Conservation (phyloP, 2,113 vertebrate species). For the Pomatostomus ruficeps region DNA sequence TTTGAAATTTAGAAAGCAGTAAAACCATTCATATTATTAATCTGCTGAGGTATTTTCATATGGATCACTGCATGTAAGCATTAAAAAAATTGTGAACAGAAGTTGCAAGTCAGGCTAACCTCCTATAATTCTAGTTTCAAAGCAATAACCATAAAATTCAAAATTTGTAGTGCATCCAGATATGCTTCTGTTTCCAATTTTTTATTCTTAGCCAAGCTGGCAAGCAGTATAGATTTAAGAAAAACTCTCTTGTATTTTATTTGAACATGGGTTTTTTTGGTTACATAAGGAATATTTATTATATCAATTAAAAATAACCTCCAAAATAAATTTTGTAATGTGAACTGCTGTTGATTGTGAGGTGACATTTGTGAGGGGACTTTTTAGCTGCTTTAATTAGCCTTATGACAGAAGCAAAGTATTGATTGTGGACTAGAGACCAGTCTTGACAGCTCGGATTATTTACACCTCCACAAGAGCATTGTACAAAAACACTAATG, state of each 20-base stretch:
- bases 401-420: constrained; percentile 80
- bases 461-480: constrained; percentile 78
- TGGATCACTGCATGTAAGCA: background rate
- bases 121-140: constrained; percentile 57
- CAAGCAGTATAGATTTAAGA: constrained; percentile 46
- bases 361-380: constrained; percentile 76
- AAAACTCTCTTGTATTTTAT: constrained; percentile 59
- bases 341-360: constrained; percentile 71
- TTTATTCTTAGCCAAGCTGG: constrained; percentile 62
- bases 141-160: constrained; percentile 60
- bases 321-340: constrained; percentile 74
- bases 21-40: constrained; percentile 30
- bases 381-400: constrained; percentile 81
- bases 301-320: constrained; percentile 74
- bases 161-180: constrained; percentile 49
- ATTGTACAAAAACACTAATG: constrained; percentile 81
- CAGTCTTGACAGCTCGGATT: constrained; percentile 76
- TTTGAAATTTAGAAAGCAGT: constrained; percentile 37
- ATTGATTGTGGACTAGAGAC: constrained; percentile 83
- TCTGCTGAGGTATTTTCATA: constrained; percentile 26
- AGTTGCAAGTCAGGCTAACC: constrained; percentile 43
- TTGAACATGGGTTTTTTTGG: constrained; percentile 58
- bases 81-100: constrained; percentile 49
- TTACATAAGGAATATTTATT: constrained; percentile 77
- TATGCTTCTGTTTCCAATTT: constrained; percentile 53